Evolutionary conservation across 2,797 vertebrate genomes (phyloP).

Genomic region (Luscinia luscinia): DNA sequence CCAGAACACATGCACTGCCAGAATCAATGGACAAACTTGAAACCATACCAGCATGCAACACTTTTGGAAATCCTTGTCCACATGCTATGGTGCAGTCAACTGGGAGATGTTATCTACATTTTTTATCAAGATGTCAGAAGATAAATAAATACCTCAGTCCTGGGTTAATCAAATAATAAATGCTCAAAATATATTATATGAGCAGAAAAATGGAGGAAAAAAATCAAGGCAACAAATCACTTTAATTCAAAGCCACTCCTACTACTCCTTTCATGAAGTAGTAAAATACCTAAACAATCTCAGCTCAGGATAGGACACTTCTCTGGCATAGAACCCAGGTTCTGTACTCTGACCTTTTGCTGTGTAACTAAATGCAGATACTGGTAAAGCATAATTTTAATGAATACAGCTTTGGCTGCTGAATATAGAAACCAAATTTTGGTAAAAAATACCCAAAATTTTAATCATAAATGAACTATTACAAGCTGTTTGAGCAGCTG

Average conservation of each 20-base stretch:
- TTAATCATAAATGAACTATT: conserved; percentile 53
- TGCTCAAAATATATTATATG: not conserved
- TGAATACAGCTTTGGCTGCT: conserved; percentile 17
- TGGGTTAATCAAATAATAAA: not conserved
- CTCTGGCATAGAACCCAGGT: not conserved
- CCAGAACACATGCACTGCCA: not conserved
- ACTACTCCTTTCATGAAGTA: not conserved
- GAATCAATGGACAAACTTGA: not conserved
- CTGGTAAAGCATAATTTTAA: conserved; percentile 23
- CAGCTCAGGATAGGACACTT: not conserved
- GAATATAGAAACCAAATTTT: conserved; percentile 36
- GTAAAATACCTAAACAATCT: not conserved
- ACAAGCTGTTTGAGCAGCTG: conserved; percentile 26
- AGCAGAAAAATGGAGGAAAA: not conserved
- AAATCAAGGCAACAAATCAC: not conserved
- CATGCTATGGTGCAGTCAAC: not conserved
- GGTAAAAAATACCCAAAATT: not conserved
- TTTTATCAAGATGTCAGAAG: not conserved
- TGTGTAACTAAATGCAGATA: not conserved
- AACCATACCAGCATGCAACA: not conserved
- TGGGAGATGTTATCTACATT: not conserved
- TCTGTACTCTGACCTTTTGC: not conserved
- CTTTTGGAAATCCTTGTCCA: not conserved
- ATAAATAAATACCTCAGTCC: not conserved
- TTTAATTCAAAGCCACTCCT: not conserved